Evolutionary conservation across 2,113 vertebrate species (phyloP).

Genomic region (Pionites leucogaster): DNA sequence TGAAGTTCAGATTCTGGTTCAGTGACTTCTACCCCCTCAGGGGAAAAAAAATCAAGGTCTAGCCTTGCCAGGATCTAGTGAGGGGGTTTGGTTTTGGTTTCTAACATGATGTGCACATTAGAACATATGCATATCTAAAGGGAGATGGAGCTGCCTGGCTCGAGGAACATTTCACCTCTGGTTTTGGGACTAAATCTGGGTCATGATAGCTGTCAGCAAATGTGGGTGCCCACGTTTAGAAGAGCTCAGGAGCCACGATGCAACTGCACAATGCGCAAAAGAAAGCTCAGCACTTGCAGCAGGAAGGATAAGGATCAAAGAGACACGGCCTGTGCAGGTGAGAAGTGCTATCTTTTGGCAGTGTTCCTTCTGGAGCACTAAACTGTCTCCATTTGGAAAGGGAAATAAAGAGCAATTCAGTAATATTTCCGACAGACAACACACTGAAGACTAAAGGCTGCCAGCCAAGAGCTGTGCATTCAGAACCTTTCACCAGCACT

Average conservation of each 20-base stretch:
- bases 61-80: not conserved
- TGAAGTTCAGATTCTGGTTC: constrained; percentile 19
- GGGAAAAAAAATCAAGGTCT: not conserved
- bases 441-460: not conserved
- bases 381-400: not conserved
- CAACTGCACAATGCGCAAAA: not conserved
- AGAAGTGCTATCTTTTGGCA: not conserved
- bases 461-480: not conserved
- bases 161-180: not conserved
- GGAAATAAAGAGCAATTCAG: not conserved
- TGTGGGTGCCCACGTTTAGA: accelerated
- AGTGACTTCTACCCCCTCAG: not conserved
- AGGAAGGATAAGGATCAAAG: not conserved
- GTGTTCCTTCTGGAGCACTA: not conserved
- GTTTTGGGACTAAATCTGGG: not conserved
- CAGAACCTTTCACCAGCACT: not conserved
- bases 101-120: not conserved
- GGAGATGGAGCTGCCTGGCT: not conserved
- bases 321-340: not conserved
- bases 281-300: not conserved
- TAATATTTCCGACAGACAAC: not conserved
- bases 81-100: not conserved
- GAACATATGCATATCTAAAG: not conserved
- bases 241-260: not conserved
- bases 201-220: not conserved